Conservation (phyloP, 1,140 invertebrate species). For the Drosophila mauritiana region DNA sequence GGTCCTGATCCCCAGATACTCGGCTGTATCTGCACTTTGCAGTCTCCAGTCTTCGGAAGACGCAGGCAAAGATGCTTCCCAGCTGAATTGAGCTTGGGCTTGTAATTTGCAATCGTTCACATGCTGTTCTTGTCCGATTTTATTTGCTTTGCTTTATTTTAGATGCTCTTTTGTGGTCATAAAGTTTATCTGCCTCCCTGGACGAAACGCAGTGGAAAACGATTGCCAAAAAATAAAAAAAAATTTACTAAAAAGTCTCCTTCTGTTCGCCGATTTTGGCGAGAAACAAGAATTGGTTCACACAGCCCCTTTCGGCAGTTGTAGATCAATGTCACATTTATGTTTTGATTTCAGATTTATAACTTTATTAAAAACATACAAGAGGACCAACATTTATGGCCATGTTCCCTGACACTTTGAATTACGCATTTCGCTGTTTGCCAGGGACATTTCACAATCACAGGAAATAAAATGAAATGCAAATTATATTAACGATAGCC, state of each 20-base stretch:
- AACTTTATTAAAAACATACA: slow-evolving; percentile 74
- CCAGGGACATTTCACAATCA: not conserved
- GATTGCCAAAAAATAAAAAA: slow-evolving; percentile 71
- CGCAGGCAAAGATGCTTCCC: slow-evolving; percentile 17
- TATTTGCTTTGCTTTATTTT: slow-evolving; percentile 72
- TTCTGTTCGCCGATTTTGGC: slow-evolving; percentile 34
- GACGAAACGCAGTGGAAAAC: slow-evolving; percentile 3
- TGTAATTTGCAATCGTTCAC: slow-evolving; percentile 82
- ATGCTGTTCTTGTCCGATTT: slow-evolving; percentile 80
- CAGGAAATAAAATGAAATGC: no score
- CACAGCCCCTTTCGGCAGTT: slow-evolving; percentile 37
- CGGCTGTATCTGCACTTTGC: slow-evolving; percentile 24
- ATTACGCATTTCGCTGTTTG: not conserved
- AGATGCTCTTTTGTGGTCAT: slow-evolving; percentile 58
- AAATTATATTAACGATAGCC: not conserved
- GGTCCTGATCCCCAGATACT: slow-evolving; percentile 67
- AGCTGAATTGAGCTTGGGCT: slow-evolving; percentile 32
- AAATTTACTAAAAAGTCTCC: slow-evolving; percentile 51
- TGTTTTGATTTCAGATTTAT: slow-evolving; percentile 70
- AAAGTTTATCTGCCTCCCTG: slow-evolving; percentile 56
- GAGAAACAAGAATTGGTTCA: slow-evolving; percentile 60
- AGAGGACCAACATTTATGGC: slow-evolving; percentile 3
- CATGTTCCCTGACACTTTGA: slow-evolving; percentile 13
- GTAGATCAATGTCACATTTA: slow-evolving; percentile 80
- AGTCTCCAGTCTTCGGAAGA: slow-evolving; percentile 1